Conservation (phyloP, 1,140 invertebrate genomes). For the Anthonomus grandis region DNA sequence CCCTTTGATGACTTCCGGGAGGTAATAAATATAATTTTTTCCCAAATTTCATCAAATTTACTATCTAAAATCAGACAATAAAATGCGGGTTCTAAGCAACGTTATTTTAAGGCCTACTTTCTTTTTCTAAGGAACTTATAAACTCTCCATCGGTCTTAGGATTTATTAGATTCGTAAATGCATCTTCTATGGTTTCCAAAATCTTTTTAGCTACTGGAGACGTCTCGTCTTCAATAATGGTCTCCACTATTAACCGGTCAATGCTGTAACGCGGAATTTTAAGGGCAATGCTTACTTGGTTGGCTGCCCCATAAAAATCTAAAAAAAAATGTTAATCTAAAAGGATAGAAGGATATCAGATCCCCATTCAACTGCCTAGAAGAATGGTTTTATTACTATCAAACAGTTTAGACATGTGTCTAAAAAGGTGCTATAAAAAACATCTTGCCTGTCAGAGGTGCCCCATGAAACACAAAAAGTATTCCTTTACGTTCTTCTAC, state of each 20-base stretch:
- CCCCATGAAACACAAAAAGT: slow-evolving; percentile 40
- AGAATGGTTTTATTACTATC: neutral
- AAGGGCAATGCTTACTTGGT: slow-evolving; percentile 29
- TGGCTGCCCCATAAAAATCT: slow-evolving; percentile 36
- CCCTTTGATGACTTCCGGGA: slow-evolving; percentile 22
- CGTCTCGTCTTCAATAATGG: slow-evolving; percentile 23
- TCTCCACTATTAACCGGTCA: slow-evolving; percentile 38
- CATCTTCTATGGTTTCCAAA: slow-evolving; percentile 31
- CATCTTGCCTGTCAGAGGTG: slow-evolving; percentile 29
- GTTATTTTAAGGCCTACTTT: slow-evolving; percentile 16
- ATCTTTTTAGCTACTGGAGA: slow-evolving; percentile 28
- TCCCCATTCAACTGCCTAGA: neutral
- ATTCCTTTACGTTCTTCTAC: slow-evolving; percentile 27
- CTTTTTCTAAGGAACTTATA: no score
- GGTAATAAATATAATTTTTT: slow-evolving; percentile 25
- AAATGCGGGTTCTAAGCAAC: neutral
- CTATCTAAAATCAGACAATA: slow-evolving; percentile 22
- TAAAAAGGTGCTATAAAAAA: neutral
- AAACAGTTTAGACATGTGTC: neutral
- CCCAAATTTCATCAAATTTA: slow-evolving; percentile 29
- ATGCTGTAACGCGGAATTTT: slow-evolving; percentile 29
- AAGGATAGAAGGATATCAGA: neutral
- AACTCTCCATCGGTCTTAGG: slow-evolving; percentile 3
- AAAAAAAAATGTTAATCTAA: slow-evolving; percentile 9
- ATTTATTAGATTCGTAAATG: slow-evolving; percentile 13